Evolutionary conservation across 2,113 vertebrate species (phyloP).

Genomic region (Zosterops hypoxanthus): DNA sequence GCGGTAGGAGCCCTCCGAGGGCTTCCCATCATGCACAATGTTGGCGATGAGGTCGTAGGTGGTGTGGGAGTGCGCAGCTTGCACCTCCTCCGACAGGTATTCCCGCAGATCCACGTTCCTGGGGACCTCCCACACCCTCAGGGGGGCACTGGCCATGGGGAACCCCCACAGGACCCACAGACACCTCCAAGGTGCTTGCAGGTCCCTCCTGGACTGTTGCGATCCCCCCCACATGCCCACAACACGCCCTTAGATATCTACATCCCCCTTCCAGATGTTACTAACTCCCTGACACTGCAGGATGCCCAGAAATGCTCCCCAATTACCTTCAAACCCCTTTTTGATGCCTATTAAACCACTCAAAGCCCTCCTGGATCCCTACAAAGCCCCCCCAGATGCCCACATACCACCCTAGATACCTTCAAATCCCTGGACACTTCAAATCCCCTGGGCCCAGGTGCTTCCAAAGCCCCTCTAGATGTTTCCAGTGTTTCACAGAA

Average conservation of each 20-base stretch:
- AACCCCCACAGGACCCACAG: background rate
- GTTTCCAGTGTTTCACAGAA: background rate
- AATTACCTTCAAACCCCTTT: background rate
- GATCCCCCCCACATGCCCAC: too few relatives aligned
- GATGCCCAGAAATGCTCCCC: rapidly evolving
- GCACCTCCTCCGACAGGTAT: background rate
- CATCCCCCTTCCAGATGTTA: too few relatives aligned
- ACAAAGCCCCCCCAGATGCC: background rate
- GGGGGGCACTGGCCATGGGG: background rate
- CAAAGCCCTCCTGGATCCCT: background rate
- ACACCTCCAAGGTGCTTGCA: background rate
- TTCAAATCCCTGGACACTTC: background rate
- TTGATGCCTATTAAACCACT: background rate
- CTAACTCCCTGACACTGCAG: rapidly evolving
- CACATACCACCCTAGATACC: background rate
- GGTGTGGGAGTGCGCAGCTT: background rate
- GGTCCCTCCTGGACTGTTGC: too few relatives aligned
- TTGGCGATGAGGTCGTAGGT: slow-evolving; percentile 18
- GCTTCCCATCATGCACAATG: background rate
- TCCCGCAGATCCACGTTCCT: slow-evolving; percentile 22
- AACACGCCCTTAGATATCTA: rapidly evolving
- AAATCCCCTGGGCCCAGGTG: too few relatives aligned
- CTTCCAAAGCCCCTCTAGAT: background rate
- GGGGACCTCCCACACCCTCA: background rate
- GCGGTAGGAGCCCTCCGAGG: slow-evolving; percentile 84